A percentile compares a stretch with the other conserved stretches of the same genome.
Conservation (phyloP, 2,888 invertebrate species). For the Phanerotoma sp. region DNA sequence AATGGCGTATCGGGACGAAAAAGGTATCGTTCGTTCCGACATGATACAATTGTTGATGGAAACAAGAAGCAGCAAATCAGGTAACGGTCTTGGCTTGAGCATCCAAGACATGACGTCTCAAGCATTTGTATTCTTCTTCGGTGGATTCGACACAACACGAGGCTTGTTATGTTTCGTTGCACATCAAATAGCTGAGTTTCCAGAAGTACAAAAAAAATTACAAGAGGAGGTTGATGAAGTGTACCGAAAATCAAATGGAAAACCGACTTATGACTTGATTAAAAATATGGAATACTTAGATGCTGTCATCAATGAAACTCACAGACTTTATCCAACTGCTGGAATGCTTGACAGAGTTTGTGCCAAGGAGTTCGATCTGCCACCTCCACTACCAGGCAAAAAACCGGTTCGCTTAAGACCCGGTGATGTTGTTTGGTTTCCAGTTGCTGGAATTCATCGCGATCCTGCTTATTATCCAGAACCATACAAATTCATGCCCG, state of each 20-base stretch:
- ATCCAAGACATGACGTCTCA: constrained; percentile 58
- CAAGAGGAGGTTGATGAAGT: constrained; percentile 46
- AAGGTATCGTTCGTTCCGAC: constrained; percentile 37
- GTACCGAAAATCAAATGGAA: constrained; percentile 27
- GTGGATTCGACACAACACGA: constrained; percentile 47
- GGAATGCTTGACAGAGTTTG: constrained; percentile 60
- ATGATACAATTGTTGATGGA: constrained; percentile 45
- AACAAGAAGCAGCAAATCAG: constrained; percentile 35
- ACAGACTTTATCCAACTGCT: constrained; percentile 51
- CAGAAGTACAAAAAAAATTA: constrained; percentile 40
- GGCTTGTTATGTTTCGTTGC: constrained; percentile 42
- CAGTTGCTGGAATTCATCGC: constrained; percentile 54
- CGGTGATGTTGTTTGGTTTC: constrained; percentile 44
- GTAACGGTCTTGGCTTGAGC: no score
- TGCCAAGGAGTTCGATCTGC: constrained; percentile 58
- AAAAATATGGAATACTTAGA: constrained; percentile 43
- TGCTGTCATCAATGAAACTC: constrained; percentile 44
- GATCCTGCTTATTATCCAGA: constrained; percentile 57
- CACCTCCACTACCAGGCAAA: constrained; percentile 42
- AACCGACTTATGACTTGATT: constrained; percentile 40
- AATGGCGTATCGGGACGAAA: constrained; percentile 35
- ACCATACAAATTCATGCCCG: constrained; percentile 59
- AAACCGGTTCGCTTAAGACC: constrained; percentile 43
- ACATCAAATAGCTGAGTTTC: constrained; percentile 41
- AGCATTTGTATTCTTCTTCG: constrained; percentile 54